Conservation (phyloP, 2,113 vertebrate species). For the Meleagris gallopavo region DNA sequence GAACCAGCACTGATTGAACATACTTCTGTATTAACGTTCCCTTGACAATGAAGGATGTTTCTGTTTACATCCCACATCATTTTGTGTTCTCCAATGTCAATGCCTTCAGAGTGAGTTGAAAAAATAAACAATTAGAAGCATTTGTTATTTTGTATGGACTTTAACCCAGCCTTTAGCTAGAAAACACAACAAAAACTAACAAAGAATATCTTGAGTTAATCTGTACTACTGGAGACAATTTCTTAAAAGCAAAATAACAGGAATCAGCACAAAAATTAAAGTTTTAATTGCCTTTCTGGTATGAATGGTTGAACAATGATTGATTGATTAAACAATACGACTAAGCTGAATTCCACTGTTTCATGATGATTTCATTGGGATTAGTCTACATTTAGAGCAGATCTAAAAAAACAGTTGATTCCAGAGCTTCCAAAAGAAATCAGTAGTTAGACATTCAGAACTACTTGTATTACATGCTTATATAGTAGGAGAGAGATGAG, state of each 20-base stretch:
- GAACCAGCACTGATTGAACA: not conserved
- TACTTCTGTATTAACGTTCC: not conserved
- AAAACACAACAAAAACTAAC: not conserved
- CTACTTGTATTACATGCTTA: not conserved
- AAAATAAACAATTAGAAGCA: not conserved
- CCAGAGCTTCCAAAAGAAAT: not conserved
- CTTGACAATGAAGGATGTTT: constrained; percentile 19
- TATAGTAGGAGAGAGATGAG: accelerated
- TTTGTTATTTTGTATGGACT: not conserved
- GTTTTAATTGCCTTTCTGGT: not conserved
- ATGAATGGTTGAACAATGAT: not conserved
- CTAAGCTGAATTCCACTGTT: not conserved
- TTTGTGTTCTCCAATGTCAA: not conserved
- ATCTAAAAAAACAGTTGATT: not conserved
- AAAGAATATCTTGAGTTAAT: not conserved
- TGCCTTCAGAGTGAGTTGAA: not conserved
- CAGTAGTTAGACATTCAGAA: not conserved
- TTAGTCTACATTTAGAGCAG: not conserved
- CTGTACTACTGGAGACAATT: not conserved
- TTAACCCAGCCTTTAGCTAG: not conserved
- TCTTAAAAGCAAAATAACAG: not conserved
- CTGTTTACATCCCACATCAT: constrained; percentile 29
- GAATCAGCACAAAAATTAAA: not conserved
- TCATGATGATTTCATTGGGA: not conserved
- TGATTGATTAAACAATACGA: not conserved